Conservation (phyloP, 2,113 vertebrate genomes). For the Anarhynchus alexandrinus region DNA sequence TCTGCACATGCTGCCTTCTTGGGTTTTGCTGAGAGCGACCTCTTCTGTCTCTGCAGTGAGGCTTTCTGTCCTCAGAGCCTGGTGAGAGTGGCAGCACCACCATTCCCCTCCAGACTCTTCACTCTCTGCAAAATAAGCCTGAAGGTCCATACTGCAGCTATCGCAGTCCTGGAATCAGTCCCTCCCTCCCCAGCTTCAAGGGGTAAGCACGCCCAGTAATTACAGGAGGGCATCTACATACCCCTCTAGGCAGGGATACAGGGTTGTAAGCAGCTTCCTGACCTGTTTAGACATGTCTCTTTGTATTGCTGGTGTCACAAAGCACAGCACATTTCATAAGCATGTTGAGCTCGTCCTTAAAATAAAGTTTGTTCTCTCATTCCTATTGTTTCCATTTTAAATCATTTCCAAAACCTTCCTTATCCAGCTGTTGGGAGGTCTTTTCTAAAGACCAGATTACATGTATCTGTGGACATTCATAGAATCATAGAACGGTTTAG, state of each 20-base stretch:
- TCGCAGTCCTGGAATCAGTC: not conserved
- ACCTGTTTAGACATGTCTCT: not conserved
- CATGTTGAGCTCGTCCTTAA: not conserved
- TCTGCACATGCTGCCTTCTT: too few relatives aligned
- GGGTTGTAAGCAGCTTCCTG: not conserved
- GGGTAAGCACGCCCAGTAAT: fast-evolving
- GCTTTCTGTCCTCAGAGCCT: not conserved
- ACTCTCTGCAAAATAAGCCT: not conserved
- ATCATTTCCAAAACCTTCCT: not conserved
- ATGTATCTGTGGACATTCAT: not conserved
- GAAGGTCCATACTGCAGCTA: not conserved
- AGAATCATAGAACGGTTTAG: too few relatives aligned
- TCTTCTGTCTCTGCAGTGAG: not conserved
- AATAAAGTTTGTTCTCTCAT: not conserved
- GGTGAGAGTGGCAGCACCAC: not conserved
- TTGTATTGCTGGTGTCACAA: not conserved
- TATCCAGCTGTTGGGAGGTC: not conserved
- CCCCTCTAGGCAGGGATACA: too few relatives aligned
- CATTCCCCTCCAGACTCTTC: not conserved
- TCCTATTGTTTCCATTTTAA: not conserved
- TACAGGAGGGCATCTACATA: fast-evolving
- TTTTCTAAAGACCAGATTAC: not conserved
- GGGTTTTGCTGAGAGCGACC: not conserved
- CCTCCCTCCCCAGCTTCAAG: not conserved
- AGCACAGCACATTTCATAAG: not conserved